phyloP scores from a whole-genome alignment of 2,113 vertebrate species.

The Phocoena sinus region DNA sequence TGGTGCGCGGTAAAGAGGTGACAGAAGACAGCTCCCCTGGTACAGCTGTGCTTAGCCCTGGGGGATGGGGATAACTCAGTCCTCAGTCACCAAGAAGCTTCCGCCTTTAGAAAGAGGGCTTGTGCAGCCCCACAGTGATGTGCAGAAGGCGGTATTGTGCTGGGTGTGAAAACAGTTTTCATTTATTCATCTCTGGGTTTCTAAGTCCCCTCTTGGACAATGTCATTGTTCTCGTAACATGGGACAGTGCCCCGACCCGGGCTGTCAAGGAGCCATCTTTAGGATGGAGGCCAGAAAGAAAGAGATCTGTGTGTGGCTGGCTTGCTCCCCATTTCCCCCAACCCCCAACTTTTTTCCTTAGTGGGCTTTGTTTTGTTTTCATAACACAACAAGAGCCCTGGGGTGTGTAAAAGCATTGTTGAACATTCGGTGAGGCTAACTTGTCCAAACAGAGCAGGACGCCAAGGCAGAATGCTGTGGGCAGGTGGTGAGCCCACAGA shows the following conservation, averaged over 20 bases:
- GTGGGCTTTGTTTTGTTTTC: conserved; percentile 63
- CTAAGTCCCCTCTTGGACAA: background rate
- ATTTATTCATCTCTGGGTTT: background rate
- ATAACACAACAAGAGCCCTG: conserved; percentile 63
- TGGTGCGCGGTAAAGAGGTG: background rate
- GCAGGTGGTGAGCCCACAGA: conserved; percentile 59
- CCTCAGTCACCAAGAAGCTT: background rate
- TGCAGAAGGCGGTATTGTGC: background rate
- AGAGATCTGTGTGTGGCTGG: background rate
- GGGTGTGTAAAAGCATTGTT: conserved; percentile 69
- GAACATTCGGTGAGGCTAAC: conserved; percentile 45
- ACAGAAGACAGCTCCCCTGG: background rate
- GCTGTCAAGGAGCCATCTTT: background rate
- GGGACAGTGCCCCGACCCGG: background rate
- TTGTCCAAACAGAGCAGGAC: conserved; percentile 70
- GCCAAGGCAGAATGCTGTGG: conserved; percentile 58
- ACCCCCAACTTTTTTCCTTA: background rate
- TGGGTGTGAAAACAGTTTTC: background rate
- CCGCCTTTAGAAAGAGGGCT: background rate
- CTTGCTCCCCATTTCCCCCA: background rate
- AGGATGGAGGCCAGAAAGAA: conserved; percentile 5
- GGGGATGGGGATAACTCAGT: background rate
- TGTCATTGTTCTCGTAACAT: background rate
- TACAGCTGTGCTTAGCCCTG: background rate
- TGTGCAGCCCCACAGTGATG: no score